phyloP scores from a whole-genome alignment of 2,113 vertebrate species.

The Semnornis frantzii region DNA sequence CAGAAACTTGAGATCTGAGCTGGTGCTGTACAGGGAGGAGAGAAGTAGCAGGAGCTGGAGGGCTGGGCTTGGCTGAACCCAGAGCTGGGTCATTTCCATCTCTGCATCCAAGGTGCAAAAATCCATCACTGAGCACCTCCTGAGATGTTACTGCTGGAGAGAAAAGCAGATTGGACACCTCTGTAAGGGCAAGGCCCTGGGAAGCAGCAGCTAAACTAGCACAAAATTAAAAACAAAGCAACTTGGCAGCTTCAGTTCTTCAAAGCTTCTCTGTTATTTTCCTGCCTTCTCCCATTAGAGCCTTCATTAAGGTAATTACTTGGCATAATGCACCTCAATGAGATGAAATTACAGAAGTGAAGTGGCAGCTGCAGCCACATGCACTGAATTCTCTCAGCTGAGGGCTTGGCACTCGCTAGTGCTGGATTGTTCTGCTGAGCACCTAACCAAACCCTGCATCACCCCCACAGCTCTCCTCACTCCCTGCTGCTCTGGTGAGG shows the following conservation, averaged over 20 bases:
- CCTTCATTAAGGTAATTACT: constrained; percentile 38
- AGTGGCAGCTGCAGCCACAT: constrained; percentile 12
- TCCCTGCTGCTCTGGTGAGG: neutral
- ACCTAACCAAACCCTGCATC: neutral
- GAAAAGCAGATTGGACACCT: neutral
- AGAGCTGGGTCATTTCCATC: neutral
- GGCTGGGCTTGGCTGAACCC: neutral
- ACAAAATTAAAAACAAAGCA: neutral
- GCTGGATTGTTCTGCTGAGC: neutral
- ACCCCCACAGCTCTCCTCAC: neutral
- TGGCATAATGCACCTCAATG: constrained; percentile 27
- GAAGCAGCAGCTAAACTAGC: neutral
- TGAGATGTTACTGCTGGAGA: neutral
- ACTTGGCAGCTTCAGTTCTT: neutral
- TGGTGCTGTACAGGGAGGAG: neutral
- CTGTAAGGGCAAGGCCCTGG: neutral
- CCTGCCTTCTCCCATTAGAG: neutral
- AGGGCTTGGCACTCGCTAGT: neutral
- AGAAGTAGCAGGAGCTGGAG: neutral
- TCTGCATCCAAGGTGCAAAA: neutral
- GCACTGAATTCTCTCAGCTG: neutral
- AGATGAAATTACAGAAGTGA: constrained; percentile 31
- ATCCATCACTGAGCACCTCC: neutral
- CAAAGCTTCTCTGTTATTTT: neutral
- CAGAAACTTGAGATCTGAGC: neutral